Evolutionary conservation across 1,140 invertebrate species (phyloP), one percentile per base, ranked within the genome.

Genomic region (Paramacrobiotus metropolitanus): DNA sequence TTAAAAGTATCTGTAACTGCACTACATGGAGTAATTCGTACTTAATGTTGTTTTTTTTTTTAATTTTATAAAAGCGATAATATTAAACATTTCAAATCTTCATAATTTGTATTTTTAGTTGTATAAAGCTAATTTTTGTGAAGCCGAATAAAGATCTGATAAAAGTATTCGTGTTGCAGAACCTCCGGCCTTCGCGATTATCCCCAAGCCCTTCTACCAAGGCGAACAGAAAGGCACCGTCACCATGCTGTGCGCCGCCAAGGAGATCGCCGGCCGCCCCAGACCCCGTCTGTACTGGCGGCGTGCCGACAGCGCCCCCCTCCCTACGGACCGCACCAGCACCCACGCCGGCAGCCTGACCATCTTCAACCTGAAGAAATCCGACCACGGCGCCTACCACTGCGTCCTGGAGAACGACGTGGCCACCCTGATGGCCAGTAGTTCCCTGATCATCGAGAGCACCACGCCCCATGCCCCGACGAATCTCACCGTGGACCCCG

Each of bases 381-480:
- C 83, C 55, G 92, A 97, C 74, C 90, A 94, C 71, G 91, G 90
- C 3, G 83, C 82, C 68, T 95, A 95, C 72, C 87, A 95, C 72
- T 95, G 92, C 74, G 82, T 93, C 60, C 87, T 87, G 2, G 83
- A 82, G 62, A 96, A 95, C 73, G 88, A 93, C 75, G 86, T 94
- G 62, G 88, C 89, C 44, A 92, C 87, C 1, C 83, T 95, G 68
- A 83, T 90, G 31, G 81, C 85, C 2, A 79, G 83, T 45, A 92
- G 90, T 21, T 85, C 90, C 68, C 76, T 97, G 59, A 85, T 92
- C 63, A 85, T 95, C 61, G 88, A 94, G 65, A 70, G 75, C 61
- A 94, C 90, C 1, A 89, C 92, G 69, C 91, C 91, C 2, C 90
- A 95, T 73, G 88, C 90, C 30, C 91, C 92, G 1, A 89, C 88